These are phyloP conservation scores for Odontothrips loti DNA, from an alignment of 2,888 invertebrate species.

Conservation along the genomic window DNA sequence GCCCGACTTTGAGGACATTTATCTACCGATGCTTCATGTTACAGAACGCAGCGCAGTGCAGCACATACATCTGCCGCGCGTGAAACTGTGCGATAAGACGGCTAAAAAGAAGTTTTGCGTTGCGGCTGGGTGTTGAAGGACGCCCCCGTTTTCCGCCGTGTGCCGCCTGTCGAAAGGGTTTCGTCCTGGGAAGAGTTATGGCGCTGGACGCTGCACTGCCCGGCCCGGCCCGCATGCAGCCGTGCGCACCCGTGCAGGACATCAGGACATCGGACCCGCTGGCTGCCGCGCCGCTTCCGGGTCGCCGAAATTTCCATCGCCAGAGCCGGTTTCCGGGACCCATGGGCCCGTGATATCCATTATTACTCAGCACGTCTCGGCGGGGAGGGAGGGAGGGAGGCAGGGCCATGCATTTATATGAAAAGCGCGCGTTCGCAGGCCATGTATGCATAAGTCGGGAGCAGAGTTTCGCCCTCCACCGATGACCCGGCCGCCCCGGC, in stretches of 20 bases:
- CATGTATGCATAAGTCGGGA: not conserved
- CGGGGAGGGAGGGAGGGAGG: not conserved
- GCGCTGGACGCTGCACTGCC: not conserved
- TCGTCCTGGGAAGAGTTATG: not conserved
- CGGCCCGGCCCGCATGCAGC: too few species aligned
- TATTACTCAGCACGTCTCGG: not conserved
- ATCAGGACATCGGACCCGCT: too few species aligned
- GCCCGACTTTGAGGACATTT: too few species aligned
- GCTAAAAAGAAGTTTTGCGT: too few species aligned
- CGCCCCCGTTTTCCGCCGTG: too few species aligned
- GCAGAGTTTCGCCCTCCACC: not conserved
- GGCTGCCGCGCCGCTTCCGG: constrained; percentile 9
- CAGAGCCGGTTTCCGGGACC: not conserved
- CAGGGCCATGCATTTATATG: not conserved
- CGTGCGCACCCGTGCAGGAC: not conserved
- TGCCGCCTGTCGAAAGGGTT: too few species aligned
- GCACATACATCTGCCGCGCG: too few species aligned
- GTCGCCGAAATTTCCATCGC: not conserved
- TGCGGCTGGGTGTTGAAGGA: too few species aligned
- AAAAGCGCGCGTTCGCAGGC: not conserved
- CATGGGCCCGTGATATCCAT: not conserved
- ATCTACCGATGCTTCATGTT: too few species aligned
- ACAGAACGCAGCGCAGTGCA: too few species aligned
- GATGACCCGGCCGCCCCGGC: not conserved
- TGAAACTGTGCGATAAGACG: too few species aligned